Percentiles rank a stretch among this genome's conserved stretches.
Conservation (phyloP, 1,140 invertebrate species). For the Batillaria attramentaria region DNA sequence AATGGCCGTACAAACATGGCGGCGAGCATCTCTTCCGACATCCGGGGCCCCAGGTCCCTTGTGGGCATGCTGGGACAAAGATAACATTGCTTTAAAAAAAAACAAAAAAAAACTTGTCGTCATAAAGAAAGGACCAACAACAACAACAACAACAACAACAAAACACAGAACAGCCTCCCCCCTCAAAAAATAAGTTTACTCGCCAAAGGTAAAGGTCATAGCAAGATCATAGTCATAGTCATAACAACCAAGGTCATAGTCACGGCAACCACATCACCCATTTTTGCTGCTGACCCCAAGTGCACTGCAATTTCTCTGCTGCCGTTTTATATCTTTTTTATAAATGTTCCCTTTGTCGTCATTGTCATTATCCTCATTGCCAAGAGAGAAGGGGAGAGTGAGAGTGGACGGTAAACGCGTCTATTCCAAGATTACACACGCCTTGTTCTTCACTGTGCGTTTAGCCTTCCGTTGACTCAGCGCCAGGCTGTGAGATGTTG, state of each 20-base stretch:
- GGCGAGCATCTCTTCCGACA: not conserved
- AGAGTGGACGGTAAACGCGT: not conserved
- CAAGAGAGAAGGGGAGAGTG: not conserved
- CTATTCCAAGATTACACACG: not conserved
- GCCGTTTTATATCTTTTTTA: too few relatives aligned
- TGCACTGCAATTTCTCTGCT: too few relatives aligned
- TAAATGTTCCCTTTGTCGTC: too few relatives aligned
- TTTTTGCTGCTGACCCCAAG: too few relatives aligned
- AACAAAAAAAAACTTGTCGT: not conserved
- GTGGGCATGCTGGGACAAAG: not conserved
- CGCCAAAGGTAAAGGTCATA: not conserved
- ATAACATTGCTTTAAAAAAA: not conserved
- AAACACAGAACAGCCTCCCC: not conserved
- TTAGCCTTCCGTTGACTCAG: not conserved
- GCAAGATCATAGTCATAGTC: not conserved
- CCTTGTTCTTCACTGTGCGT: not conserved
- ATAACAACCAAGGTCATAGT: not conserved
- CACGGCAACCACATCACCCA: too few relatives aligned
- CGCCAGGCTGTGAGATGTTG: too few relatives aligned
- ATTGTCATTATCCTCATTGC: not conserved
- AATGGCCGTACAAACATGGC: not conserved
- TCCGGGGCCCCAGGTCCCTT: constrained; percentile 3
- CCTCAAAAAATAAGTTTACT: not conserved
- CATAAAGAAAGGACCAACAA: not conserved
- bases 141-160: not conserved